phyloP scores from a whole-genome alignment of 1,140 invertebrate species.

The Elysia chlorotica region DNA sequence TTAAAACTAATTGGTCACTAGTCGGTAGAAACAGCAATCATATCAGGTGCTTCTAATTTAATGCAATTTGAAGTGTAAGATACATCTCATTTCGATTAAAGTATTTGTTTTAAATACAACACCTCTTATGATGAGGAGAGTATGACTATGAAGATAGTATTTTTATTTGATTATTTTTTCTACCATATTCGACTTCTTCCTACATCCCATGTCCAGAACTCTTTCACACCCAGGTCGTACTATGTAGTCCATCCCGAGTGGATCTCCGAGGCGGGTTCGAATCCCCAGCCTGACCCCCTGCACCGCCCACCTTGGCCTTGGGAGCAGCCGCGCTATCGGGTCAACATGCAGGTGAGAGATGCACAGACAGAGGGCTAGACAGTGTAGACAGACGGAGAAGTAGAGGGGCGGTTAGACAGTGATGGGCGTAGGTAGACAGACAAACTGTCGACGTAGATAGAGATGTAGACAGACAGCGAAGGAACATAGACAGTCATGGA shows the following conservation, averaged over 20 bases:
- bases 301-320: slow-evolving; percentile 42
- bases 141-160: neutral
- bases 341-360: slow-evolving; percentile 36
- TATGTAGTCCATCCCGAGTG: slow-evolving; percentile 43
- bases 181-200: neutral
- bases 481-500: too few relatives aligned
- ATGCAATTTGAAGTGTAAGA: neutral
- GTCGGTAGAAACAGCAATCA: neutral
- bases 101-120: neutral
- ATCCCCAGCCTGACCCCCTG: slow-evolving; percentile 31
- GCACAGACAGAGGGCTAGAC: too few relatives aligned
- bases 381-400: neutral
- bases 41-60: neutral
- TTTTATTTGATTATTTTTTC: neutral
- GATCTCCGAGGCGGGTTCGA: slow-evolving; percentile 34
- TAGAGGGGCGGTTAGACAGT: too few relatives aligned
- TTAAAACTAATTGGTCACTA: too few relatives aligned
- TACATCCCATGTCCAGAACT: slow-evolving; percentile 26
- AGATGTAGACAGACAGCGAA: too few relatives aligned
- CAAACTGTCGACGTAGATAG: too few relatives aligned
- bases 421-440: too few relatives aligned
- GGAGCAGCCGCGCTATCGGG: slow-evolving; percentile 40
- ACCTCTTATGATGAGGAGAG: neutral
- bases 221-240: slow-evolving; percentile 32
- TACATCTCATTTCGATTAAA: neutral